phyloP scores from a whole-genome alignment of 1,140 invertebrate species.

The Lepidurus arcticus region DNA sequence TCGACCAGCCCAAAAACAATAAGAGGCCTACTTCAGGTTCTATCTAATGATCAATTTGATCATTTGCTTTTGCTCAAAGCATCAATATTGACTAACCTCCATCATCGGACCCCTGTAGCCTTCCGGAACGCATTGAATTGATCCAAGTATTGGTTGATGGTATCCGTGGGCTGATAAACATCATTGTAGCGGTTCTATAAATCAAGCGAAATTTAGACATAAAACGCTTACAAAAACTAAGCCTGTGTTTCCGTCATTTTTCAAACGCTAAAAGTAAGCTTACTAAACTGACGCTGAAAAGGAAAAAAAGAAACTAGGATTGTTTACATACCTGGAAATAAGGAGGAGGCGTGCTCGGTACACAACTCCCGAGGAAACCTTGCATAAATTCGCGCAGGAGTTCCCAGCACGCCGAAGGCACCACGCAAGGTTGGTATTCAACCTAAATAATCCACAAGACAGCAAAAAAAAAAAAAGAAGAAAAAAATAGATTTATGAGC shows the following conservation, averaged over 20 bases:
- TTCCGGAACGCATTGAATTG: constrained; percentile 87
- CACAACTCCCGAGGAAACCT: constrained; percentile 74
- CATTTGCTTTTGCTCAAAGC: no score
- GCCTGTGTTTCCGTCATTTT: constrained; percentile 22
- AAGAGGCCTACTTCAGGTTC: no score
- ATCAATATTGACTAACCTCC: neutral
- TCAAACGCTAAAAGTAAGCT: neutral
- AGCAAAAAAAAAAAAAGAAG: constrained; percentile 32
- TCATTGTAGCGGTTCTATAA: constrained; percentile 71
- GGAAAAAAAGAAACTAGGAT: neutral
- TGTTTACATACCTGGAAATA: constrained; percentile 52
- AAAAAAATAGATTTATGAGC: neutral
- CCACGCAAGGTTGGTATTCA: constrained; percentile 84
- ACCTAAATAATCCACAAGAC: constrained; percentile 52
- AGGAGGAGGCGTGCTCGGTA: constrained; percentile 56
- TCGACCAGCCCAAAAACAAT: no score
- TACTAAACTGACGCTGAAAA: constrained; percentile 28
- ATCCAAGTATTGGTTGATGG: constrained; percentile 90
- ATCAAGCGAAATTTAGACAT: constrained; percentile 42
- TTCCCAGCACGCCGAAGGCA: constrained; percentile 82
- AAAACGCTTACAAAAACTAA: constrained; percentile 34
- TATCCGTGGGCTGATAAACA: constrained; percentile 81
- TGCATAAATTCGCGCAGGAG: constrained; percentile 87
- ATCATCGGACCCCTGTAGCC: constrained; percentile 49
- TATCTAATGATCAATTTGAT: no score